These are phyloP conservation scores for Protonibea diacanthus DNA, from an alignment of 2,797 vertebrate genomes.

Conservation along the genomic window DNA sequence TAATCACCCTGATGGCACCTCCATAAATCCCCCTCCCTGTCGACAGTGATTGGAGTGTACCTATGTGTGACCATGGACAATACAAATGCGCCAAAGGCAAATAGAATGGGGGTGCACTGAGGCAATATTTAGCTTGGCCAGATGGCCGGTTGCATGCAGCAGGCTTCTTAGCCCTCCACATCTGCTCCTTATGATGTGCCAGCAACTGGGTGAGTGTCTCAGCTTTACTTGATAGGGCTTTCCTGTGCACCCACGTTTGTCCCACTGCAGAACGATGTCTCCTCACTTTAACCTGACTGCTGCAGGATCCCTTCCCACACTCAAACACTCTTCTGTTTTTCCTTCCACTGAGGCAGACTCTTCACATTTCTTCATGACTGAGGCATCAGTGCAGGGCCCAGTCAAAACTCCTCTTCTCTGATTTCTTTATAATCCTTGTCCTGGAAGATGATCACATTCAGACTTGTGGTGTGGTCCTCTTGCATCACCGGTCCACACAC, in stretches of 20 bases:
- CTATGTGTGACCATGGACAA: slow-evolving; percentile 87
- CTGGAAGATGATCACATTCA: slow-evolving; percentile 68
- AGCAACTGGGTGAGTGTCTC: slow-evolving; percentile 75
- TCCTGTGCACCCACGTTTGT: slow-evolving; percentile 55
- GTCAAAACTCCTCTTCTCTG: slow-evolving; percentile 44
- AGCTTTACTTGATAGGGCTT: slow-evolving; percentile 69
- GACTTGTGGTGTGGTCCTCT: slow-evolving; percentile 89
- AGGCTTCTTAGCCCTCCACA: slow-evolving; percentile 84
- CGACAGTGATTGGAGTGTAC: slow-evolving; percentile 84
- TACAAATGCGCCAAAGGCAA: slow-evolving; percentile 86
- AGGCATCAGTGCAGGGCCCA: slow-evolving; percentile 20
- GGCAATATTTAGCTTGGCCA: slow-evolving; percentile 91
- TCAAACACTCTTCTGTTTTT: slow-evolving; percentile 41
- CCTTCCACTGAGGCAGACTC: slow-evolving; percentile 17
- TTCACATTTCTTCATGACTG: slow-evolving; percentile 27
- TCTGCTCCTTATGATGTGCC: slow-evolving; percentile 86
- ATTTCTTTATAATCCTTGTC: slow-evolving; percentile 58
- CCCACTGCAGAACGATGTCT: slow-evolving; percentile 42
- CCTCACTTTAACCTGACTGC: slow-evolving; percentile 46
- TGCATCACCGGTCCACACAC: slow-evolving; percentile 85
- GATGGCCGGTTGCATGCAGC: slow-evolving; percentile 86
- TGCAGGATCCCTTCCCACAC: slow-evolving; percentile 26
- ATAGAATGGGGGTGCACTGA: slow-evolving; percentile 86
- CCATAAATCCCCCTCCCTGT: slow-evolving; percentile 83
- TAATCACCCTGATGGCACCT: slow-evolving; percentile 86